Evolutionary conservation across 2,888 invertebrate genomes (phyloP), one percentile per base, ranked within the genome.

Genomic region (Elegia similella): DNA sequence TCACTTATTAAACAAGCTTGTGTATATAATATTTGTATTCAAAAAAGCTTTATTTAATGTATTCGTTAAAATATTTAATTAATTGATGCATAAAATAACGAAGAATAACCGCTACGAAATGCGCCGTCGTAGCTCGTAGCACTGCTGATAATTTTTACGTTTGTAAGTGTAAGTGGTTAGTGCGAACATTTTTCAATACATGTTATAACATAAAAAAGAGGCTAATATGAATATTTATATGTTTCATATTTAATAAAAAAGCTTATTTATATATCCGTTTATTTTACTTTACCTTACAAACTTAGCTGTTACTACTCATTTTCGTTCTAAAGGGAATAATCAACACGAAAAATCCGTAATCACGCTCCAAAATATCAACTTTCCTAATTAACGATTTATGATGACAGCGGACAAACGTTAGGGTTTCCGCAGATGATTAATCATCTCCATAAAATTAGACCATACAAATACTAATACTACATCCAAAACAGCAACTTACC

Each of bases 321-420:
- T 38, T n/a, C 5, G n/a, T 12, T 6, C n/a, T 38, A 2, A 38
- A 34, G 12, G 0, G 38, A 12, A 2, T 38, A n/a, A 38, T 38
- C 1, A 38, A 38, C 2, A 38, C 38, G 12, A 38, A 38, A 38
- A 44, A 44, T 44, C 17, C 23, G 2, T 1, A 8, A 48, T 48
- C n/a, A 13, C 29, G n/a, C 29, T 16, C 6, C 15, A 34, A 50
- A 16, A 44, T n/a, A 44, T 12, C 32, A 54, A 54, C 54, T 54
- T 54, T 32, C 16, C 53, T 55, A 60, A 62, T 62, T 56, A 59
- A 13, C 47, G 52, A 50, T 65, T 65, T 61, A 65, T 60, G 50
- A 59, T n/a, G 59, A 60, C 62, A 47, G 59, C 56, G 29, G 47
- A 56, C 60, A 61, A 61, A 54, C 62, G 55, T 57, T 61, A 23